Percentiles rank a stretch among this genome's conserved stretches.
Evolutionary conservation across 2,888 invertebrate species (phyloP).

Genomic region (Pristionchus maxplancki): DNA sequence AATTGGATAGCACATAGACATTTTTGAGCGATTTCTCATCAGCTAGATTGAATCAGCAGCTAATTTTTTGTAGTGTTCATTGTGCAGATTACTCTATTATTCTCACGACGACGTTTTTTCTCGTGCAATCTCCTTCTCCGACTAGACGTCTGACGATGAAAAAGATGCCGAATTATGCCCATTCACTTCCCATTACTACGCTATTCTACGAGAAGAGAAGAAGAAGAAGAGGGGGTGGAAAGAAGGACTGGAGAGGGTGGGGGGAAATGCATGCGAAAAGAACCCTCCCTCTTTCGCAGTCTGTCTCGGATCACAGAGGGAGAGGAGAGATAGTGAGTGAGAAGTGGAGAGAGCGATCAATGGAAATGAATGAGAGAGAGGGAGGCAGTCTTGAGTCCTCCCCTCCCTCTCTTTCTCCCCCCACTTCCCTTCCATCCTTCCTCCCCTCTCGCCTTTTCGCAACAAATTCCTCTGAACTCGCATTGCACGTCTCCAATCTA

Average conservation of each 20-base stretch:
- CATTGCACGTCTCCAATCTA: neutral
- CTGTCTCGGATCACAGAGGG: neutral
- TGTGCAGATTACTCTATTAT: too few relatives aligned
- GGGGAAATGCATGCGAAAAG: constrained; percentile 14
- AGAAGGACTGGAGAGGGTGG: neutral
- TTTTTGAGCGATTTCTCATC: too few relatives aligned
- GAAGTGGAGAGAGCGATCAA: constrained; percentile 18
- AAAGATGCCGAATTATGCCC: neutral
- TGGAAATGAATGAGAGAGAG: constrained; percentile 47
- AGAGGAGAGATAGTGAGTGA: neutral
- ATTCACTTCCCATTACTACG: neutral
- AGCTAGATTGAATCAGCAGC: too few relatives aligned
- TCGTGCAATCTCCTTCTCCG: neutral
- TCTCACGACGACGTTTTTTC: too few relatives aligned
- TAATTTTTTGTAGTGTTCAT: too few relatives aligned
- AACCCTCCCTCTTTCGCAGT: neutral
- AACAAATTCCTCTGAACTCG: constrained; percentile 3
- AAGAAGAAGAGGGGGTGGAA: neutral
- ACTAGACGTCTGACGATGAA: neutral
- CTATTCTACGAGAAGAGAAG: neutral
- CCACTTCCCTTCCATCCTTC: neutral
- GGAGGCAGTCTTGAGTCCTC: neutral
- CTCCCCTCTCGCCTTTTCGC: neutral
- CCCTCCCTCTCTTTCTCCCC: neutral
- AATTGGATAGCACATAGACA: too few relatives aligned